phyloP scores from a whole-genome alignment of 2,113 vertebrate species.

The Capra hircus region DNA sequence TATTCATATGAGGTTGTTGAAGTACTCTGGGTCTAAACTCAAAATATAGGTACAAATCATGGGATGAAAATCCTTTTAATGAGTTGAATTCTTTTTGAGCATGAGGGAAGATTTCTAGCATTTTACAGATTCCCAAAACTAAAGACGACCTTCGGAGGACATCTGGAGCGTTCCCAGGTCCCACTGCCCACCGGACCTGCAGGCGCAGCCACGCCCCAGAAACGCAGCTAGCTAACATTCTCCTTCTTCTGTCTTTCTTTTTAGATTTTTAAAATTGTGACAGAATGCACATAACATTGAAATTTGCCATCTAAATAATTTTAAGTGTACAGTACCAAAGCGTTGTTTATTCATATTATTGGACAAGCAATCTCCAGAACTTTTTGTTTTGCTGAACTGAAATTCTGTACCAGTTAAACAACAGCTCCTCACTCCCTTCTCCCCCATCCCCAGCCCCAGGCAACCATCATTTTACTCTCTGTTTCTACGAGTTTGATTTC shows the following conservation, averaged over 20 bases:
- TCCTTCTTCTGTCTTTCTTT: neutral
- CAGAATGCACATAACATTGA: neutral
- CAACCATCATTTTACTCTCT: neutral
- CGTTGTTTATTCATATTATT: neutral
- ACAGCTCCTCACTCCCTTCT: too few species aligned
- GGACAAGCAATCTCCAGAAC: neutral
- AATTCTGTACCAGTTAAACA: neutral
- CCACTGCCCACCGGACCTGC: neutral
- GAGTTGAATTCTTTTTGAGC: neutral
- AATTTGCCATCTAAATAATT: neutral
- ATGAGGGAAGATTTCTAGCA: neutral
- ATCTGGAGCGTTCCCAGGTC: neutral
- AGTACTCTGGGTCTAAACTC: neutral
- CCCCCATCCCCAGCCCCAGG: fast-evolving
- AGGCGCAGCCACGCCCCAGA: neutral
- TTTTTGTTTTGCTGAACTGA: neutral
- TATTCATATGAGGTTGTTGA: neutral
- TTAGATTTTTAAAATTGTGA: neutral
- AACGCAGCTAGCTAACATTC: neutral
- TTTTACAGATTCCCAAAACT: neutral
- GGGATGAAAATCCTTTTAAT: conserved; percentile 12
- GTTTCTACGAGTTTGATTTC: neutral
- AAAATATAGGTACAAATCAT: neutral
- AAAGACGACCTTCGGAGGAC: neutral
- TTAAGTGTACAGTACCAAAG: neutral